These are phyloP conservation scores for Drosophila baimaii DNA, from an alignment of 1,140 invertebrate species.

Conservation along the genomic window DNA sequence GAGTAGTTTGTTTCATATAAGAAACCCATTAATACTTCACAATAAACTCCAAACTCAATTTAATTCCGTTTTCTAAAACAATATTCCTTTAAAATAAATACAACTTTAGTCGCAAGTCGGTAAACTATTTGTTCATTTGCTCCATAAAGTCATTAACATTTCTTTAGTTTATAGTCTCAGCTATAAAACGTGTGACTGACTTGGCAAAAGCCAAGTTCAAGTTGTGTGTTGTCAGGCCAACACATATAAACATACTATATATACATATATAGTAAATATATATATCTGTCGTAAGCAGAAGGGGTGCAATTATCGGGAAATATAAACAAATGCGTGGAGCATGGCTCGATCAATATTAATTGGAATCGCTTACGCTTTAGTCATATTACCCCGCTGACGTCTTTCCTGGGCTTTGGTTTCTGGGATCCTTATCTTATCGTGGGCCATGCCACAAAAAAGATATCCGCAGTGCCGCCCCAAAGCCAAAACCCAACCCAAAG, in stretches of 20 bases:
- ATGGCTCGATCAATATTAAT: conserved; percentile 32
- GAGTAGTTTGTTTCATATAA: not conserved
- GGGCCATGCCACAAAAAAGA: conserved; percentile 20
- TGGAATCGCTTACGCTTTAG: conserved; percentile 35
- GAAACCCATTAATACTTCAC: too few relatives aligned
- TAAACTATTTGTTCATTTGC: not conserved
- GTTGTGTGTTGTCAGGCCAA: not conserved
- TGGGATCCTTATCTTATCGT: conserved; percentile 22
- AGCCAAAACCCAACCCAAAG: conserved; percentile 3
- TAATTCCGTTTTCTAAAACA: not conserved
- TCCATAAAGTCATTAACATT: not conserved
- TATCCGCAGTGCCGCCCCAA: not conserved
- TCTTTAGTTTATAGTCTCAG: too few relatives aligned
- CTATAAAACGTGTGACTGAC: not conserved
- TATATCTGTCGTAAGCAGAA: conserved; percentile 14
- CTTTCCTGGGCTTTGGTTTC: conserved; percentile 1
- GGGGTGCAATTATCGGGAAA: conserved; percentile 21
- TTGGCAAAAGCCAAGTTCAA: conserved; percentile 7
- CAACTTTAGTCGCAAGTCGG: not conserved
- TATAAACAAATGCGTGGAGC: conserved; percentile 22
- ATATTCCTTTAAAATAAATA: too few relatives aligned
- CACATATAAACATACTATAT: not conserved
- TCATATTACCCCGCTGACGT: conserved; percentile 25
- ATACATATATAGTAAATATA: not conserved
- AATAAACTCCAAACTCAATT: not conserved